Evolutionary conservation across 2,888 invertebrate genomes (phyloP).

Genomic region (Disparrhopalites patrizii): DNA sequence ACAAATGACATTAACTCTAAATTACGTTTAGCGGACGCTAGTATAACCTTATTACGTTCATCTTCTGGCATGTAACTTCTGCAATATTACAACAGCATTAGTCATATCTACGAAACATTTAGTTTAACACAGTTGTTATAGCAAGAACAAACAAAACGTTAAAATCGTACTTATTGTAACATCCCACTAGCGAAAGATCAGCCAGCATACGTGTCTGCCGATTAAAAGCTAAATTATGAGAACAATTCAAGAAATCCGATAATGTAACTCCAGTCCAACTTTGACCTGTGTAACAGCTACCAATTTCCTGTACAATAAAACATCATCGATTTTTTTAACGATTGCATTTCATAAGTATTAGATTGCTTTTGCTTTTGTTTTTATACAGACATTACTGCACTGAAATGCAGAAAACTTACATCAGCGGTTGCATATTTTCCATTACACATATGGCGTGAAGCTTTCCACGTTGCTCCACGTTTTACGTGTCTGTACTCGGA

Average conservation of each 20-base stretch:
- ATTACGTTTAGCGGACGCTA: constrained; percentile 93
- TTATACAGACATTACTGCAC: background rate
- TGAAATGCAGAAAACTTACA: constrained; percentile 22
- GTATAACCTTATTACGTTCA: constrained; percentile 77
- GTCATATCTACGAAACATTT: background rate
- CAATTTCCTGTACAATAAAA: constrained; percentile 63
- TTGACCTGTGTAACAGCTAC: constrained; percentile 70
- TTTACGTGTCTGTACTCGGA: constrained; percentile 97
- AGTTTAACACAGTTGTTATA: background rate
- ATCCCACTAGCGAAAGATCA: constrained; percentile 88
- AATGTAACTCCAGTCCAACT: constrained; percentile 86
- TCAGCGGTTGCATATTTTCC: constrained; percentile 69
- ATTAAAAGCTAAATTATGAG: constrained; percentile 91
- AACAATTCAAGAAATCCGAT: constrained; percentile 85
- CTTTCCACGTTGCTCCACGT: constrained; percentile 94
- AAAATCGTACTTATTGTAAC: constrained; percentile 71
- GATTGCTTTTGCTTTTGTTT: background rate
- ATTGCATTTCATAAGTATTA: background rate
- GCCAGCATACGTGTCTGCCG: constrained; percentile 97
- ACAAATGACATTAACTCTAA: constrained; percentile 94
- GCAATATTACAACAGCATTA: constrained; percentile 28
- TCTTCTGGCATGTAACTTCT: constrained; percentile 65
- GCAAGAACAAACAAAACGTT: background rate
- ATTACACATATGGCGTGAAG: constrained; percentile 62
- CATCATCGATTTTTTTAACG: background rate